Evolutionary conservation across 2,797 vertebrate species (phyloP).

Genomic region (Bovichtus diacanthus): DNA sequence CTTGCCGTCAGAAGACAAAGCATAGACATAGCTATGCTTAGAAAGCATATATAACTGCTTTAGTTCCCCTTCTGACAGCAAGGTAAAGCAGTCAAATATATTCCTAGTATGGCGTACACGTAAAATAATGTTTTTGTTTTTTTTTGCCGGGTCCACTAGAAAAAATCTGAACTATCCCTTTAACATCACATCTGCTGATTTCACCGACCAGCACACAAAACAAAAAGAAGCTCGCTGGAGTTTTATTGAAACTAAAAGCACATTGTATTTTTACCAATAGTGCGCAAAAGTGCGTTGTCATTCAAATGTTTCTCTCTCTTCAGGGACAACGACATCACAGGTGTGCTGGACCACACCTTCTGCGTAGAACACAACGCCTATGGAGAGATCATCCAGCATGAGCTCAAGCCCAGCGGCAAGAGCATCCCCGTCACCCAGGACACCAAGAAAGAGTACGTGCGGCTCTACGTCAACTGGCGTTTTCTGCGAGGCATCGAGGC

Average conservation of each 20-base stretch:
- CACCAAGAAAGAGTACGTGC: constrained; percentile 96
- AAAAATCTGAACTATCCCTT: too few species aligned
- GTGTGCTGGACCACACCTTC: constrained; percentile 98
- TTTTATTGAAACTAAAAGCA: background rate
- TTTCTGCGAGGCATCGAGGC: constrained; percentile 98
- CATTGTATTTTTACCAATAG: background rate
- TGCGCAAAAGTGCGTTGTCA: background rate
- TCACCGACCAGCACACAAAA: background rate
- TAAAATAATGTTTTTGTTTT: too few species aligned
- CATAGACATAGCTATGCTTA: too few species aligned
- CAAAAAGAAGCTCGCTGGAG: background rate
- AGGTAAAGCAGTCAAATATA: too few species aligned
- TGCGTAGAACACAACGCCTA: constrained; percentile 98
- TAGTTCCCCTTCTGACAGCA: too few species aligned
- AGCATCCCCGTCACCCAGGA: constrained; percentile 93
- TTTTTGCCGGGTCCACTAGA: too few species aligned
- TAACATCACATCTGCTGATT: background rate
- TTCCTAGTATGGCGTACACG: too few species aligned
- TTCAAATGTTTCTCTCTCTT: background rate
- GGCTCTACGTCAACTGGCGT: constrained; percentile 98
- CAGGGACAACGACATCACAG: constrained; percentile 95
- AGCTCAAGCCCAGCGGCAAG: constrained; percentile 97
- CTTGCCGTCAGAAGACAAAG: too few species aligned
- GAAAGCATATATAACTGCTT: too few species aligned
- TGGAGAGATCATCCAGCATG: constrained; percentile 97